Evolutionary conservation across 2,113 vertebrate genomes (phyloP), one percentile per base, ranked within the genome.

Genomic region (Merops nubicus): DNA sequence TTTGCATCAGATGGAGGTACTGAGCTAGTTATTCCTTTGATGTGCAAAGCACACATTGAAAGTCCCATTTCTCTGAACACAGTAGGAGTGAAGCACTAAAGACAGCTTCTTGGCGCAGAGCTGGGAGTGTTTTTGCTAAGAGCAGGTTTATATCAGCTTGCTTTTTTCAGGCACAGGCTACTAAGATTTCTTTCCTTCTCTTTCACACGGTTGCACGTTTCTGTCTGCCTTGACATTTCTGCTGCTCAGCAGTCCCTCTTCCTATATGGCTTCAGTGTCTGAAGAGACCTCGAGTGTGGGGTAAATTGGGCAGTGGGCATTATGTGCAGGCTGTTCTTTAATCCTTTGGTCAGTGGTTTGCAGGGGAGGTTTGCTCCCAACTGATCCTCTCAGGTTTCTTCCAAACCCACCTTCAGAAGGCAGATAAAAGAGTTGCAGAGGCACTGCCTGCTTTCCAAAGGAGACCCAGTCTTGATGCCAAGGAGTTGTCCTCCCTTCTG

Each of bases 71-170:
- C 91, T 92, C 89, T 82, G 79, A 95, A 79, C 89, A 63, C 94
- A 88, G 96, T 96, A 85, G 96, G 96, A 96, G 93, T 91, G 93
- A 96, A 91, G 91, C 78, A 74, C 85, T 82, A 88, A 19, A 93
- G 94, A 96, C 94, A 96, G 96, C 63, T 96, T 96, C 93, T 96
- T 97, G 96, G 96, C 96, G 91, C 33, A 0, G 8, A 80, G 70
- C 78, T 95, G 56, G 43, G 34, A 89, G 65, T 69, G 74, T 62
- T 91, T 76, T 59, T 93, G 45, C 88, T 83, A 85, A 82, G 87
- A 93, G 43, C 74, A 92, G 93, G 89, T 96, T 94, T 85, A 6
- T 50, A 74, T 92, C 83, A 78, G 88, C 78, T 77, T 70, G 8
- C 43, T 93, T 82, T 82, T 86, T 73, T 65, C 2, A 43, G 70